phyloP scores from a whole-genome alignment of 2,888 invertebrate genomes.

The Coleophora flavipennella region DNA sequence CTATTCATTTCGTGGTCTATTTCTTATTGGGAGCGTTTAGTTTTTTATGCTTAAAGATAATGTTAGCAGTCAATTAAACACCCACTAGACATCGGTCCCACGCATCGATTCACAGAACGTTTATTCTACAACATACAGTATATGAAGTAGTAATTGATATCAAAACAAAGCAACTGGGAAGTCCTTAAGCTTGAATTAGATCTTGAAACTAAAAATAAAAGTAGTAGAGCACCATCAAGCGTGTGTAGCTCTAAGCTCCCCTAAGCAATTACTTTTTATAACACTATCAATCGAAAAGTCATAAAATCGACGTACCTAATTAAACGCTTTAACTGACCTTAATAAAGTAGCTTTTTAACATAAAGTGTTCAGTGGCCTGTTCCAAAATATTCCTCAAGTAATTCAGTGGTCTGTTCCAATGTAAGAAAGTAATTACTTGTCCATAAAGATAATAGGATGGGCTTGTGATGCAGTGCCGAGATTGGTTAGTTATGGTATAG shows the following conservation, averaged over 20 bases:
- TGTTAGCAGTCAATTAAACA: slow-evolving; percentile 26
- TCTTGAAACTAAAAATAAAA: too few relatives aligned
- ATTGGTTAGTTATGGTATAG: slow-evolving; percentile 35
- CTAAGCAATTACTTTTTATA: too few relatives aligned
- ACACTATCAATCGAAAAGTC: too few relatives aligned
- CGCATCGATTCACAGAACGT: slow-evolving; percentile 23
- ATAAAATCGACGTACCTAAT: too few relatives aligned
- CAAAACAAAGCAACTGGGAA: too few relatives aligned
- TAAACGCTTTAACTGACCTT: too few relatives aligned
- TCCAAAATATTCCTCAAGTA: slow-evolving; percentile 2
- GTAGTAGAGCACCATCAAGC: too few relatives aligned
- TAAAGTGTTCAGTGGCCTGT: slow-evolving; percentile 3
- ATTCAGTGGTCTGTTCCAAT: slow-evolving; percentile 5
- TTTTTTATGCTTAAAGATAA: slow-evolving; percentile 20
- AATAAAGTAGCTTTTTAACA: too few relatives aligned
- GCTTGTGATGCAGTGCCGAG: slow-evolving; percentile 22
- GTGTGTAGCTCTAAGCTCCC: too few relatives aligned
- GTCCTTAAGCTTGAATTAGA: too few relatives aligned
- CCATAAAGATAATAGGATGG: slow-evolving; percentile 16
- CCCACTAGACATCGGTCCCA: slow-evolving; percentile 33
- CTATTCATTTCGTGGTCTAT: too few relatives aligned
- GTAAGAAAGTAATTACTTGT: slow-evolving; percentile 6
- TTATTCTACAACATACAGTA: slow-evolving; percentile 8
- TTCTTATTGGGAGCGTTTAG: slow-evolving; percentile 1
- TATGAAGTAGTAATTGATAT: too few relatives aligned